These are phyloP conservation scores for Drosophila insularis DNA, from an alignment of 1,140 invertebrate genomes.

Conservation along the genomic window DNA sequence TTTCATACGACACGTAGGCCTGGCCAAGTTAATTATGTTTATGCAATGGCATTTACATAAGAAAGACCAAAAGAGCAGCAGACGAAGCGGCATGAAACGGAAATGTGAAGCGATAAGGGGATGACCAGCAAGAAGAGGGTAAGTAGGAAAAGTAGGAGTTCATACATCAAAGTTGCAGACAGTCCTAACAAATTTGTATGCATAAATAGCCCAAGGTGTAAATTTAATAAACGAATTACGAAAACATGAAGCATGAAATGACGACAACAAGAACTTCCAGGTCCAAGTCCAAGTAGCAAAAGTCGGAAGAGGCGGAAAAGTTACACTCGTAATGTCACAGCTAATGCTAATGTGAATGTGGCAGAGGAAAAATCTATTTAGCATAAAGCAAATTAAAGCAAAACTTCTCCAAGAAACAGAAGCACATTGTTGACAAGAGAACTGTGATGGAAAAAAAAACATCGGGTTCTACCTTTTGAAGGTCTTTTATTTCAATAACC, in stretches of 20 bases:
- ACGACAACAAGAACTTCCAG: background rate
- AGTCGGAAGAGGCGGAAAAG: background rate
- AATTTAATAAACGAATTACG: constrained; percentile 73
- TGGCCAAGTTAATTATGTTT: constrained; percentile 71
- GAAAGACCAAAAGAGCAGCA: constrained; percentile 59
- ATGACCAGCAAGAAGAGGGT: background rate
- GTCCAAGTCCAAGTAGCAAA: background rate
- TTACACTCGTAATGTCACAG: constrained; percentile 24
- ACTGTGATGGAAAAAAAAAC: background rate
- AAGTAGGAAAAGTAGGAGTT: constrained; percentile 11
- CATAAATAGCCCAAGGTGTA: constrained; percentile 71
- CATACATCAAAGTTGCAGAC: constrained; percentile 48
- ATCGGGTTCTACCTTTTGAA: background rate
- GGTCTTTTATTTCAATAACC: background rate
- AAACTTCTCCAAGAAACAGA: background rate
- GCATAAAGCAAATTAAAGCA: constrained; percentile 44
- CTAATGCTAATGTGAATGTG: constrained; percentile 30
- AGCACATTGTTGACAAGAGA: background rate
- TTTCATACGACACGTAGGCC: constrained; percentile 57
- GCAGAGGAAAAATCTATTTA: constrained; percentile 31
- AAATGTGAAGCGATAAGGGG: background rate
- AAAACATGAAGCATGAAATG: constrained; percentile 70
- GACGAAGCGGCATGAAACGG: background rate
- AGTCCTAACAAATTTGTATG: constrained; percentile 39
- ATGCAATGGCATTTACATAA: constrained; percentile 70